These are phyloP conservation scores for Platerodrilus igneus DNA, from an alignment of 2,888 invertebrate species.

Conservation along the genomic window DNA sequence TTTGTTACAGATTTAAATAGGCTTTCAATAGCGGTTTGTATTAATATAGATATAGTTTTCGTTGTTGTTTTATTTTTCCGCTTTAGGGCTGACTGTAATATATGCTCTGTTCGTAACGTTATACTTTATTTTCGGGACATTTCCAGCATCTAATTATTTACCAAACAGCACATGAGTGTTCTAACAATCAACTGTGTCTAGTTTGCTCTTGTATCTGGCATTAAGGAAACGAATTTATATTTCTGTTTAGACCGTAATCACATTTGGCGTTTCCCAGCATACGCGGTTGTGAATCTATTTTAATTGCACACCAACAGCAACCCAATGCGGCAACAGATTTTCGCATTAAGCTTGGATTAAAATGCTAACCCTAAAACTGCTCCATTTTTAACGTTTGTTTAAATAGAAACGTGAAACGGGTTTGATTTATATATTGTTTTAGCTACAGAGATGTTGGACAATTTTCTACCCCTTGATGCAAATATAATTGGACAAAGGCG, in stretches of 20 bases:
- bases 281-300: conserved; percentile 25
- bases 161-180: no score
- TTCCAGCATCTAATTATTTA: no score
- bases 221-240: conserved; percentile 19
- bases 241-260: conserved; percentile 17
- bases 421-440: conserved; percentile 23
- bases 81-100: no score
- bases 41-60: no score
- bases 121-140: no score
- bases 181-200: no score
- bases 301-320: conserved; percentile 25
- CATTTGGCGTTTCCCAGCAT: conserved; percentile 24
- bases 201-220: conserved; percentile 17
- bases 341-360: conserved; percentile 26
- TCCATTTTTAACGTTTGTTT: conserved; percentile 25
- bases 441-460: conserved; percentile 11
- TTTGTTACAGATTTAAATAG: no score
- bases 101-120: no score
- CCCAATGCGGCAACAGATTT: conserved; percentile 21
- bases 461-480: conserved; percentile 11
- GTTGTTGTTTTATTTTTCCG: no score
- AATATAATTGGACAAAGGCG: conserved; percentile 17
- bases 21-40: no score
- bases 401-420: conserved; percentile 24
- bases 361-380: conserved; percentile 24